These are phyloP conservation scores for Recurvirostra avosetta DNA, from an alignment of 2,113 vertebrate species.

Conservation along the genomic window DNA sequence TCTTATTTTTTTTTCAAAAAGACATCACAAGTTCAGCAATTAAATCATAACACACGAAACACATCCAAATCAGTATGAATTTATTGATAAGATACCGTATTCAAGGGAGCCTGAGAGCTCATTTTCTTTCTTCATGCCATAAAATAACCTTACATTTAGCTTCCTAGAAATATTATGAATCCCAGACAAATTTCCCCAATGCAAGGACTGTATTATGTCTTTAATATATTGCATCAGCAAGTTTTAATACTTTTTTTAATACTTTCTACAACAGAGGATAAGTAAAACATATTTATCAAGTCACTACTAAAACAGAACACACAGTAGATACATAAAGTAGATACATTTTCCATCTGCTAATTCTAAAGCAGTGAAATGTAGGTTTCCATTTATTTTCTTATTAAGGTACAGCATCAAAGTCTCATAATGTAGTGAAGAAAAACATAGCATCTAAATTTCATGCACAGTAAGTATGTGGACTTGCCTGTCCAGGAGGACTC, in stretches of 20 bases:
- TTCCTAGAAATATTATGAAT: neutral
- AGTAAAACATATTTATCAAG: neutral
- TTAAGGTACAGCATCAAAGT: neutral
- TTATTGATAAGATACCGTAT: neutral
- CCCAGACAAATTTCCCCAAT: neutral
- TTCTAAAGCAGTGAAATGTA: neutral
- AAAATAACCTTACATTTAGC: neutral
- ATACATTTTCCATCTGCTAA: neutral
- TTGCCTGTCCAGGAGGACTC: neutral
- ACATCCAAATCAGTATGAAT: neutral
- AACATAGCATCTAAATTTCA: neutral
- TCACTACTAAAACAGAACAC: neutral
- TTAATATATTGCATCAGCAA: neutral
- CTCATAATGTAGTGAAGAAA: neutral
- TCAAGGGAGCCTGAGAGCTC: neutral
- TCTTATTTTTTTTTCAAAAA: too few relatives aligned
- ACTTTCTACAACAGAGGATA: neutral
- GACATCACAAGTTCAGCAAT: too few relatives aligned
- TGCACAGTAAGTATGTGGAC: neutral
- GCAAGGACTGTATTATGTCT: neutral
- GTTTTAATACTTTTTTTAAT: neutral
- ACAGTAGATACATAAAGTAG: neutral
- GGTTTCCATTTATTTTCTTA: neutral
- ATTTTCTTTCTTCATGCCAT: neutral
- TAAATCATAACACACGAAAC: too few relatives aligned